These are phyloP conservation scores for Bombus ignitus DNA, from an alignment of 1,140 invertebrate species.

Conservation along the genomic window DNA sequence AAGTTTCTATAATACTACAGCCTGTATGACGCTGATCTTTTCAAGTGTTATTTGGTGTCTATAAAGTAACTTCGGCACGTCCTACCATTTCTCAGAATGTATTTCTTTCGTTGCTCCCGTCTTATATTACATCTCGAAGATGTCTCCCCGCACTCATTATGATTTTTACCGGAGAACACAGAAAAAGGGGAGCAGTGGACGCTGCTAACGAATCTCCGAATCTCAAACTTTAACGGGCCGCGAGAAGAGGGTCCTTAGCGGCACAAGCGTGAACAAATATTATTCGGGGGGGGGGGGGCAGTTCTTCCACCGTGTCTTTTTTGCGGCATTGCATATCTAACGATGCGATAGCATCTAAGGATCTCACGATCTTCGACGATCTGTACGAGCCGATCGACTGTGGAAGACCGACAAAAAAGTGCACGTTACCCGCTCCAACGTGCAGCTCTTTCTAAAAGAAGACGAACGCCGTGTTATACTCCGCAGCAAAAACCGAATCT, in stretches of 20 bases:
- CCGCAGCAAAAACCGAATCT: conserved; percentile 37
- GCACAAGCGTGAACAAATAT: conserved; percentile 28
- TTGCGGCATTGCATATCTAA: conserved; percentile 7
- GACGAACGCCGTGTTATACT: conserved; percentile 22
- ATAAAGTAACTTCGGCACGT: neutral
- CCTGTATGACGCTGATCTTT: neutral
- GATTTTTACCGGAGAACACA: neutral
- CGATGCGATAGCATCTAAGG: neutral
- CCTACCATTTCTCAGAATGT: too few relatives aligned
- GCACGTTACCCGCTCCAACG: neutral
- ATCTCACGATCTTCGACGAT: conserved; percentile 44
- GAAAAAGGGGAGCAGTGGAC: neutral
- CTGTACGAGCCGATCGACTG: conserved; percentile 21
- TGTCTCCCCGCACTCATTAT: too few relatives aligned
- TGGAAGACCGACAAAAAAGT: conserved; percentile 36
- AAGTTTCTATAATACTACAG: neutral
- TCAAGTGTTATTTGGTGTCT: neutral
- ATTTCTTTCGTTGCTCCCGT: neutral
- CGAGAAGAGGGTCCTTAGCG: neutral
- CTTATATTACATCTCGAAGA: neutral
- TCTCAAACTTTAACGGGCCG: neutral
- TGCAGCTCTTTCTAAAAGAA: conserved; percentile 37
- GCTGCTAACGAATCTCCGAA: neutral
- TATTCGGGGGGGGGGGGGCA: neutral
- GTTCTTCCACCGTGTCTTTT: neutral